Base-by-base conservation (phyloP, 1,140 invertebrate genomes). In the Manduca sexta region DNA sequence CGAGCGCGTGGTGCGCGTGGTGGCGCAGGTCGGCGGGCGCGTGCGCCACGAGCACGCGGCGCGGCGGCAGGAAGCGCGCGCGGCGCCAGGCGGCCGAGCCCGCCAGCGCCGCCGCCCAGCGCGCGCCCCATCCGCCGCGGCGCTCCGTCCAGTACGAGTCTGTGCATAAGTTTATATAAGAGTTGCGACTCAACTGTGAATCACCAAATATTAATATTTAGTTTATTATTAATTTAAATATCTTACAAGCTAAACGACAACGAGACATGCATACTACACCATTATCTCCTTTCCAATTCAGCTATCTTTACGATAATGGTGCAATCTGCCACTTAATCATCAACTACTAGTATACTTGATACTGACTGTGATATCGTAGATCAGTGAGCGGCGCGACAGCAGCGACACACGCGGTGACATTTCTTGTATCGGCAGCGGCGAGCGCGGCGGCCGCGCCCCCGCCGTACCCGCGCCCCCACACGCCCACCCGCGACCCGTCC, bases 71-170 rank as follows among this genome's bases (percentile, higher is more conserved):
- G 67, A 93, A 92, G 34, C 89, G 89, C 11, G 91, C 92, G 59
- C 90, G 88, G 57, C 90, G 86, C 33, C 90, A 92, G 50, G 95
- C 88, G 70, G 95, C 94, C 15, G 90, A 88, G 33, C 90, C 90
- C 70, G 93, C 92, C 69, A 94, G 92, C 2, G 91, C 91, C 12
- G 90, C 80, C 54, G 89, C 87, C 73, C 93, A 92, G 39, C 89
- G 91, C 34, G 87, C 84, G 30, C 89, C 89, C 0, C 92, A 89
- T 1, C 92, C 92, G 87, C 95, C 91, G 76, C 94, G 95, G 37
- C 93, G 88, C 81, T 97, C 95, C 45, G 94, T 93, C 80, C 93
- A 96, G 62, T 91, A 93, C 13, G 94, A 93, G 76, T 94, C 94
- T 96, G 66, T 12, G 75, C 78, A 69, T 1, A 11, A n/a, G n/a